Base-by-base conservation (phyloP, 1,140 invertebrate species). In the Aphelenchoides fujianensis region DNA sequence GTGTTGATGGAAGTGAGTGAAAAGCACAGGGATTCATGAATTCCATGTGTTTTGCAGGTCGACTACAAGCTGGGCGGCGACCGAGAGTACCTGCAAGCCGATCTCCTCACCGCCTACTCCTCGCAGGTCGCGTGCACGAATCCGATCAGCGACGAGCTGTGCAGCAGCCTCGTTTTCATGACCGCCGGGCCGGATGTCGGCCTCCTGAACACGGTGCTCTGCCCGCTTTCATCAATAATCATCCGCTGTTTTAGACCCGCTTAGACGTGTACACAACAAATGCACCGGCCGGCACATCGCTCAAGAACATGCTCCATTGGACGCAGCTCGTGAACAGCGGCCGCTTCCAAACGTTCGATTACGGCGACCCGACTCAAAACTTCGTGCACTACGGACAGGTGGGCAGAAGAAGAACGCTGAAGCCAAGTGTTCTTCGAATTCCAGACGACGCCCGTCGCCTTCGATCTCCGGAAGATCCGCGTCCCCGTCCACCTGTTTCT, bases 201-300 rank as follows among this genome's bases (percentile, higher is more conserved):
- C 32, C 34, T 48, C 1, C 16, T 70, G 1, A 70, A 70, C 16
- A 28, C 64, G 36, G 79, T 68, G 75, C 28, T 37, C 71, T 16
- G 36, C 71, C 27, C 70, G 77, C 32, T 77, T 78, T 67, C 53
- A 19, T 69, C 23, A 57, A 41, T 63, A 70, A 12, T n/a, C n/a
- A n/a, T n/a, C n/a, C n/a, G n/a, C n/a, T n/a, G n/a, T n/a, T n/a
- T n/a, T n/a, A n/a, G n/a, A n/a, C n/a, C n/a, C n/a, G n/a, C n/a
- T n/a, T n/a, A n/a, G n/a, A n/a, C n/a, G n/a, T n/a, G n/a, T n/a
- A n/a, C n/a, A n/a, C n/a, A n/a, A n/a, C n/a, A n/a, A n/a, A n/a
- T 41, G 1, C 32, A 19, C 69, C 69, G 1, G 69, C 69, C 31
- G 69, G 69, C 1, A 70, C 69, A 70, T 71, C 68, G 23, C 48